These are phyloP conservation scores for Butorides virescens DNA, from an alignment of 2,113 vertebrate species.

Conservation along the genomic window DNA sequence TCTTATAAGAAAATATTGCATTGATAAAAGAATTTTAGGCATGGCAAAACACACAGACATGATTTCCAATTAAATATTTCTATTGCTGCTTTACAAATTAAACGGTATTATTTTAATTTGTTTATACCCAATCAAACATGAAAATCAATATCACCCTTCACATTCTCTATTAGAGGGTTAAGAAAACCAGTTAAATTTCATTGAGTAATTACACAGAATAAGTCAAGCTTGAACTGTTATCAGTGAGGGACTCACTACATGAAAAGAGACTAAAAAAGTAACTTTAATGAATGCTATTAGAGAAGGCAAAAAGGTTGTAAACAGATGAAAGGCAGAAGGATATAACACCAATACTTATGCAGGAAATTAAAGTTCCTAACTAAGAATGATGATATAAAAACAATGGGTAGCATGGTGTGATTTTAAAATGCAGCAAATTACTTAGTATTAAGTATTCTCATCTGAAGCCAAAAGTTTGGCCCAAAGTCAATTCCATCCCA, in stretches of 20 bases:
- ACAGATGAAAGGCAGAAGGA: background rate
- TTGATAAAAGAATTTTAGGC: background rate
- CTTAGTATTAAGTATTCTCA: background rate
- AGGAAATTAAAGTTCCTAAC: background rate
- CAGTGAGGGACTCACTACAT: background rate
- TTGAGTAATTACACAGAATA: background rate
- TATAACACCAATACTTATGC: background rate
- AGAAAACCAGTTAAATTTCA: background rate
- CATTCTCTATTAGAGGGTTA: background rate
- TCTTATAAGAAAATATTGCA: background rate
- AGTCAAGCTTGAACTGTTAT: background rate
- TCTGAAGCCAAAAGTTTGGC: background rate
- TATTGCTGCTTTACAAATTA: background rate
- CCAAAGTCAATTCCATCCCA: background rate
- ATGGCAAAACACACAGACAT: background rate
- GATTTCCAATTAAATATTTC: background rate
- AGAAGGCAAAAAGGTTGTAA: background rate
- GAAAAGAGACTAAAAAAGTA: background rate
- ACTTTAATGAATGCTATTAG: background rate
- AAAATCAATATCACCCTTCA: background rate
- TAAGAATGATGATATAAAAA: background rate
- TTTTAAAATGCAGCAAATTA: background rate
- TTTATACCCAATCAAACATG: background rate
- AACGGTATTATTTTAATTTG: background rate
- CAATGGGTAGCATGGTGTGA: background rate